phyloP scores from a whole-genome alignment of 2,888 invertebrate genomes.

The Eilema depressum region DNA sequence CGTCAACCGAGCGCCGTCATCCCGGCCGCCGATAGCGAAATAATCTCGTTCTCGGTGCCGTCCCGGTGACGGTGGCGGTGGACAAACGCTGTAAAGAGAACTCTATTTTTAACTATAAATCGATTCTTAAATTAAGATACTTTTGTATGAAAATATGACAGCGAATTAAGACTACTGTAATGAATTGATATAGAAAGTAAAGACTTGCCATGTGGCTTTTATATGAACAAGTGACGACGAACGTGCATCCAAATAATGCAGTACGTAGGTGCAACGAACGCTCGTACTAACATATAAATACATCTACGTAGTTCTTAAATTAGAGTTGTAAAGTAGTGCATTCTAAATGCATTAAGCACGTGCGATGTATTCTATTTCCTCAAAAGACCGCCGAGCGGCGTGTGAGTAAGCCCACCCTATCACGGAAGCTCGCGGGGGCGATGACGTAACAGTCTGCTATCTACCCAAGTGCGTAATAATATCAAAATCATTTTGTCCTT shows the following conservation, averaged over 20 bases:
- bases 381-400: constrained; percentile 13
- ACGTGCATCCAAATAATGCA: background rate
- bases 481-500: constrained; percentile 7
- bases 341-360: constrained; percentile 21
- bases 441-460: constrained; percentile 14
- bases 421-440: constrained; percentile 14
- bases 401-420: constrained; percentile 14
- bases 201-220: background rate
- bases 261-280: background rate
- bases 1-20: no score
- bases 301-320: constrained; percentile 23
- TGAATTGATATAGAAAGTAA: no score
- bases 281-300: constrained; percentile 6
- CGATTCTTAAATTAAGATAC: background rate
- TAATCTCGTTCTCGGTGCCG: no score
- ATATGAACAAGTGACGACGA: background rate
- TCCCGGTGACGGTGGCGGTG: no score
- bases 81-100: background rate
- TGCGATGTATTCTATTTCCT: constrained; percentile 18
- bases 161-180: background rate
- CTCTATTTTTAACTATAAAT: background rate
- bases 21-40: no score
- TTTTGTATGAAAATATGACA: background rate
- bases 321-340: constrained; percentile 21
- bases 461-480: constrained; percentile 8